These are phyloP conservation scores for Stegodyphus dumicola DNA, from an alignment of 1,140 invertebrate species.

Conservation along the genomic window DNA sequence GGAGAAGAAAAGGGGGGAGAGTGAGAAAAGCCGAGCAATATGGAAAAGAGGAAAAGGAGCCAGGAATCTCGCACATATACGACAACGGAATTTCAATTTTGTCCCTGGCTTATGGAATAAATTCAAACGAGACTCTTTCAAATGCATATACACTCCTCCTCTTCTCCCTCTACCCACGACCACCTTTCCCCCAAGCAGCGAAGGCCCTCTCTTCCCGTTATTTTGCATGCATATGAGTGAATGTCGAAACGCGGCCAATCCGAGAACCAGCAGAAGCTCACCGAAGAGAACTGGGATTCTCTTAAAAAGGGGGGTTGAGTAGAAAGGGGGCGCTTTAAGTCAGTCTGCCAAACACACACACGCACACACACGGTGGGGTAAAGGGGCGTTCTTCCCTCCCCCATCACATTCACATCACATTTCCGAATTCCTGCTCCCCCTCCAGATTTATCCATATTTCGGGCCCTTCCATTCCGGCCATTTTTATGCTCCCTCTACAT, in stretches of 20 bases:
- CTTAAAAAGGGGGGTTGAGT: slow-evolving; percentile 25
- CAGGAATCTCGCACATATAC: slow-evolving; percentile 49
- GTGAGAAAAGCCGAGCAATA: slow-evolving; percentile 53
- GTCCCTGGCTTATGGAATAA: slow-evolving; percentile 60
- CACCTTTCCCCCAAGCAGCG: not conserved
- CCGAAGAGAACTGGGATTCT: slow-evolving; percentile 48
- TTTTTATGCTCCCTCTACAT: not conserved
- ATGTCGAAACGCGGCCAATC: slow-evolving; percentile 46
- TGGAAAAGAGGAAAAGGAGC: slow-evolving; percentile 56
- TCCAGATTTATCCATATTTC: slow-evolving; percentile 48
- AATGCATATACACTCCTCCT: slow-evolving; percentile 50
- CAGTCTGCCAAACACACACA: slow-evolving; percentile 45
- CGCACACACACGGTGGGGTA: not conserved
- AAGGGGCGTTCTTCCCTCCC: slow-evolving; percentile 5
- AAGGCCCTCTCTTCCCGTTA: slow-evolving; percentile 15
- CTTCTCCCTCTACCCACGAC: not conserved
- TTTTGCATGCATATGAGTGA: slow-evolving; percentile 60
- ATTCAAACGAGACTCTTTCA: slow-evolving; percentile 59
- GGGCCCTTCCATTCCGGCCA: slow-evolving; percentile 4
- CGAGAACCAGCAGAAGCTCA: slow-evolving; percentile 26
- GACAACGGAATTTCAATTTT: slow-evolving; percentile 61
- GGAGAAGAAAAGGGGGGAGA: not conserved
- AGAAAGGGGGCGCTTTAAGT: slow-evolving; percentile 44
- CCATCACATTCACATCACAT: slow-evolving; percentile 55
- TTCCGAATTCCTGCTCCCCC: slow-evolving; percentile 27